Evolutionary conservation across 37 sponge, comb jelly and placozoan genomes (phyloP), one percentile per base, ranked within the genome.

Genomic region (Beroe forskalii): DNA sequence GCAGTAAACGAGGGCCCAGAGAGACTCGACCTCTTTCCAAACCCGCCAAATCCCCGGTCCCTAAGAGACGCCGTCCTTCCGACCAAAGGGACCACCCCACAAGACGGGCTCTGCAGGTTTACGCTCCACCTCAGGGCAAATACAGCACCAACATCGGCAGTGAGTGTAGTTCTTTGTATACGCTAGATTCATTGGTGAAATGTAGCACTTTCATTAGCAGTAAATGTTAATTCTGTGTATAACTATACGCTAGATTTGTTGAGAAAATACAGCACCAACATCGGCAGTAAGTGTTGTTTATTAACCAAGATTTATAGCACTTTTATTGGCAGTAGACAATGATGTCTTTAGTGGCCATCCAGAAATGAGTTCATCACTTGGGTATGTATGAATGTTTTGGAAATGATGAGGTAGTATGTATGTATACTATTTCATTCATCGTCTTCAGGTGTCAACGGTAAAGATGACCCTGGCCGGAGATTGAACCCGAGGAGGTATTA

Each of bases 111-210:
- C 86, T 42, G 31, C 86, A 80, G 55, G 86, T 80, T 12, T 80
- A 80, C 86, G 86, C 86, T 9, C 86, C 86, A 1, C 86, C 86
- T 2, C 44, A 80, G 86, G 86, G 86, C n/a, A 35, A 23, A n/a
- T 80, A 80, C 86, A 44, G 55, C n/a, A 37, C 40, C 30, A 80
- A 43, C 55, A 80, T 80, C 27, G 66, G 66, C 31, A 64, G 55
- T 48, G 55, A 48, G 55, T 48, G 55, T 48, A 48, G 55, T 48
- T 48, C 12, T 48, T 48, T 17, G 55, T 17, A n/a, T n/a, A n/a
- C n/a, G n/a, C n/a, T n/a, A n/a, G n/a, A n/a, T n/a, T n/a, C 55
- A 17, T 48, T 48, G 55, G 55, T 48, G 55, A 48, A 12, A 6
- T 6, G 12, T 48, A 48, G 6, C n/a, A n/a, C n/a, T n/a, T n/a